phyloP scores from a whole-genome alignment of 2,797 vertebrate species.

The Clarias laeviceps region DNA sequence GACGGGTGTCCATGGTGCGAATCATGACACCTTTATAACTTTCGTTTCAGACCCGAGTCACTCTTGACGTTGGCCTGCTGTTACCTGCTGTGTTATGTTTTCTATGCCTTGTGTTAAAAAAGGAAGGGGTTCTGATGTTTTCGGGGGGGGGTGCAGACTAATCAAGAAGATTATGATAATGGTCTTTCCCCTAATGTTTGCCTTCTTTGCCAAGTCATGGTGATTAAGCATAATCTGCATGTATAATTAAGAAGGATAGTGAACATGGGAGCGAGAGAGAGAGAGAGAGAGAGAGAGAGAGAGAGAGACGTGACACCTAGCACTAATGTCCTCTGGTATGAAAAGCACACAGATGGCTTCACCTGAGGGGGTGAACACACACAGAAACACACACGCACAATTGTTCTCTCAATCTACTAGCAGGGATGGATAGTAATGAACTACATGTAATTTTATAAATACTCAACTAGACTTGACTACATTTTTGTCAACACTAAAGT shows the following conservation, averaged over 20 bases:
- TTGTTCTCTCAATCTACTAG: slow-evolving; percentile 2
- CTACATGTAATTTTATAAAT: neutral
- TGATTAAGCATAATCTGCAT: slow-evolving; percentile 43
- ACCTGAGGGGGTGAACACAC: slow-evolving; percentile 41
- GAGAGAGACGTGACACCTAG: slow-evolving; percentile 45
- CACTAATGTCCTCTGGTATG: slow-evolving; percentile 37
- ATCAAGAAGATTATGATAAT: slow-evolving; percentile 31
- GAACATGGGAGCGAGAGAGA: slow-evolving; percentile 4
- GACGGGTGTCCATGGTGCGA: neutral
- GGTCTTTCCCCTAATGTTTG: slow-evolving; percentile 16
- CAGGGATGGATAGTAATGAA: neutral
- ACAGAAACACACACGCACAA: slow-evolving; percentile 14
- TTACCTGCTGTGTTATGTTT: slow-evolving; percentile 10
- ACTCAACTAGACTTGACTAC: too few species aligned
- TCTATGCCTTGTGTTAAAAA: slow-evolving; percentile 1
- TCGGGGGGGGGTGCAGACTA: slow-evolving; percentile 15
- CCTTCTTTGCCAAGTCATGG: slow-evolving; percentile 41
- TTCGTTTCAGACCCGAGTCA: slow-evolving; percentile 20
- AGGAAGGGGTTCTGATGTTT: slow-evolving; percentile 1
- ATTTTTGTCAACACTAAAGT: too few species aligned
- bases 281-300: slow-evolving; percentile 8
- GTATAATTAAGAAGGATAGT: slow-evolving; percentile 21
- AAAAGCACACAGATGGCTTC: slow-evolving; percentile 45
- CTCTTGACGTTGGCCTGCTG: slow-evolving; percentile 15
- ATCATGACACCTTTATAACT: slow-evolving; percentile 11